Percentiles rank a stretch among this genome's conserved stretches.
These are phyloP conservation scores for Hiodon tergisus DNA, from an alignment of 2,113 vertebrate genomes.

Conservation along the genomic window DNA sequence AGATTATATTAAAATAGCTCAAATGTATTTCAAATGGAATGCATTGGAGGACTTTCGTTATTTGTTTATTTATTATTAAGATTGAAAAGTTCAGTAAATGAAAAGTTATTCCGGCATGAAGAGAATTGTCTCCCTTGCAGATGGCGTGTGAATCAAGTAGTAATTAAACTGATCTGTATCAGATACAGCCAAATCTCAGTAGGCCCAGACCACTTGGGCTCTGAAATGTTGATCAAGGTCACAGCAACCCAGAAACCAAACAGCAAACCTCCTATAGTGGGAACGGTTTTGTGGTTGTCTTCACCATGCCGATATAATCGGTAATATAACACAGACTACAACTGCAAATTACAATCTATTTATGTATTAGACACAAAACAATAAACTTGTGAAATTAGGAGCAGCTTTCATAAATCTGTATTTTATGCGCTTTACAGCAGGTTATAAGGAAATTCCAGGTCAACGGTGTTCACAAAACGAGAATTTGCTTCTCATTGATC, in stretches of 20 bases:
- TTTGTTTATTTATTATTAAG: constrained; percentile 5
- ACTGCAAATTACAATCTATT: too few relatives aligned
- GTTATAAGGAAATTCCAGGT: too few relatives aligned
- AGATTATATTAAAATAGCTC: background rate
- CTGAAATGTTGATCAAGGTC: constrained; percentile 22
- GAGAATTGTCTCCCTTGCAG: constrained; percentile 48
- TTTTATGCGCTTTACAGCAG: too few relatives aligned
- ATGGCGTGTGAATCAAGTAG: constrained; percentile 53
- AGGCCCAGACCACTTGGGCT: constrained; percentile 31
- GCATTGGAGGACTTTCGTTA: background rate
- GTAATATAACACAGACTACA: too few relatives aligned
- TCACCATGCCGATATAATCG: too few relatives aligned
- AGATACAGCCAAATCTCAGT: constrained; percentile 44
- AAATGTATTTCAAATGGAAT: background rate
- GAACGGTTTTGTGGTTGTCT: background rate
- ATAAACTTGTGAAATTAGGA: too few relatives aligned
- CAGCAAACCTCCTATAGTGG: background rate
- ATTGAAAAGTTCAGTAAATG: constrained; percentile 22
- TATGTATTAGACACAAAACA: too few relatives aligned
- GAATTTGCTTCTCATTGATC: too few relatives aligned
- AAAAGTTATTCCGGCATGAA: constrained; percentile 28
- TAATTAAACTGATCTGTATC: constrained; percentile 64
- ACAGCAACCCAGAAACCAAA: constrained; percentile 6
- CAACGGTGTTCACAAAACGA: too few relatives aligned
- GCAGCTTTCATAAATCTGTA: too few relatives aligned